These are phyloP conservation scores for Anagrus nilaparvatae DNA, from an alignment of 1,140 invertebrate species.

Conservation along the genomic window DNA sequence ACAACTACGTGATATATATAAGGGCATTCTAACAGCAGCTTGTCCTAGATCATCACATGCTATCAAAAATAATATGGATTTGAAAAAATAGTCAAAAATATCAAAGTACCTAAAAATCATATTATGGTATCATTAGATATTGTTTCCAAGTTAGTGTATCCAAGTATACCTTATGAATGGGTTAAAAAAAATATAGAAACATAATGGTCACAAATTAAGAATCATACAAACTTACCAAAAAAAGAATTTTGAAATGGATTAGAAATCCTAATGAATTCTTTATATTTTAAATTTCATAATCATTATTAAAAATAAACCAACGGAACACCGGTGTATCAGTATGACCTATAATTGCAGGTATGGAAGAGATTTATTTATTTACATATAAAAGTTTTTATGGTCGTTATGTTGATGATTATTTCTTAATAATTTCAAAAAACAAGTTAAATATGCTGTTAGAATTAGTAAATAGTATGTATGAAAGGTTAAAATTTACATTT, in stretches of 20 bases:
- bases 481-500: too few species aligned
- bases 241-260: not conserved
- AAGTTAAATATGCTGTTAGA: too few species aligned
- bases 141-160: not conserved
- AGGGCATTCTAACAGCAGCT: not conserved
- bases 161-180: not conserved
- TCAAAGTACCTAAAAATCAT: not conserved
- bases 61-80: not conserved
- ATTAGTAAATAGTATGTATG: too few species aligned
- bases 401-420: not conserved
- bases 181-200: not conserved
- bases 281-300: not conserved
- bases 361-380: not conserved
- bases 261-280: not conserved
- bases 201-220: not conserved
- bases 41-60: not conserved
- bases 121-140: not conserved
- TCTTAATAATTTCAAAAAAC: not conserved
- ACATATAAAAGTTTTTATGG: not conserved
- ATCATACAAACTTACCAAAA: not conserved
- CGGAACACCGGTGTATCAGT: too few species aligned
- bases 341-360: not conserved
- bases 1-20: not conserved
- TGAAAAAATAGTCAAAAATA: not conserved
- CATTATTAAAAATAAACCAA: too few species aligned